phyloP scores from a whole-genome alignment of 2,113 vertebrate species.

The Willisornis vidua region DNA sequence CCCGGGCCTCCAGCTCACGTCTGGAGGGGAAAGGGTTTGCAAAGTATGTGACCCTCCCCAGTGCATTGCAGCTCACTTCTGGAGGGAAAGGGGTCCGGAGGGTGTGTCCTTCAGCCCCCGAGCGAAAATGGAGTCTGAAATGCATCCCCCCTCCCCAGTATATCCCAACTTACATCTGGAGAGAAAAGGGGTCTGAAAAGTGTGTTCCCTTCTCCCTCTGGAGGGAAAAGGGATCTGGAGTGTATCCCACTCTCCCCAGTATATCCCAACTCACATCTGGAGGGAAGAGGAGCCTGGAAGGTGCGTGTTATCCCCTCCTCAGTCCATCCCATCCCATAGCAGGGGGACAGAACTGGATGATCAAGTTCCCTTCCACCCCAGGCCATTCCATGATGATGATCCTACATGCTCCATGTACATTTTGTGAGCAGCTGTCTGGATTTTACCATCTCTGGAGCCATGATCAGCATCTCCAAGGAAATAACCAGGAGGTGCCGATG shows the following conservation, averaged over 20 bases:
- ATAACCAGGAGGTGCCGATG: accelerated
- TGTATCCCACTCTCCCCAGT: background rate
- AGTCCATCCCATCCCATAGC: background rate
- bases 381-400: background rate
- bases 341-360: background rate
- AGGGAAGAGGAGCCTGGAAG: background rate
- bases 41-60: background rate
- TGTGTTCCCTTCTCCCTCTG: background rate
- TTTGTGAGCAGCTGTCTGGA: background rate
- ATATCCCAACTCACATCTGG: background rate
- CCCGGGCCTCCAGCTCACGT: constrained; percentile 49
- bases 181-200: background rate
- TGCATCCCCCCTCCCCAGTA: background rate
- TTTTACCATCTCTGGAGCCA: background rate
- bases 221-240: background rate
- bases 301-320: too few relatives aligned
- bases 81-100: background rate
- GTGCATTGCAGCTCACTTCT: background rate
- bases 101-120: background rate
- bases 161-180: background rate
- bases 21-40: background rate
- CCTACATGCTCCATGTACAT: background rate
- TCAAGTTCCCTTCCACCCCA: background rate
- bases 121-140: background rate
- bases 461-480: background rate